These are phyloP conservation scores for Aspidoscelis tigris DNA, from an alignment of 2,113 vertebrate genomes.

Conservation along the genomic window DNA sequence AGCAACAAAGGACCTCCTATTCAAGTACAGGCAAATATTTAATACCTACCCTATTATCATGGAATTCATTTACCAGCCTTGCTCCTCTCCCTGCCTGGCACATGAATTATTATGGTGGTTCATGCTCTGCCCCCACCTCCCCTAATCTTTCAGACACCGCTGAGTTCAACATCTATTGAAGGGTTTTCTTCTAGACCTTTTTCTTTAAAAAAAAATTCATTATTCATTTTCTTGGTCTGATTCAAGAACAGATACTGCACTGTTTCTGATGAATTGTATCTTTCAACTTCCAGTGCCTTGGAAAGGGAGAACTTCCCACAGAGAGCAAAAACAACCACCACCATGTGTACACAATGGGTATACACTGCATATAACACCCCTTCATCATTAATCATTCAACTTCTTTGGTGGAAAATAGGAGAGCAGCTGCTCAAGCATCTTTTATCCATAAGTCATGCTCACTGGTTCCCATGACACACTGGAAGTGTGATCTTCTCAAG, in stretches of 20 bases:
- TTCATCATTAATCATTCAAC: background rate
- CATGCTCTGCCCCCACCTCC: background rate
- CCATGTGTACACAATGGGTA: background rate
- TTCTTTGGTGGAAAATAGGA: background rate
- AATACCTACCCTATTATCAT: conserved; percentile 58
- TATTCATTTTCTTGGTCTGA: background rate
- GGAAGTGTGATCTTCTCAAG: too few species aligned
- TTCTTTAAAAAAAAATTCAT: rapidly evolving
- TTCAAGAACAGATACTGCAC: background rate
- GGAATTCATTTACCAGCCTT: conserved; percentile 60
- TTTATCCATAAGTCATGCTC: background rate
- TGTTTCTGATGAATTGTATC: background rate
- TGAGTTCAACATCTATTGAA: conserved; percentile 13
- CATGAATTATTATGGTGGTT: background rate
- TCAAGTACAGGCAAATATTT: conserved; percentile 70
- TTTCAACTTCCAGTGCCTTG: background rate
- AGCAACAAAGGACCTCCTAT: conserved; percentile 60
- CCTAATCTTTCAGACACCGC: background rate
- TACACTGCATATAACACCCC: background rate
- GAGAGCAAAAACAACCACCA: background rate
- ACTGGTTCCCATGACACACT: background rate
- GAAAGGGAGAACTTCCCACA: background rate
- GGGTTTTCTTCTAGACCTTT: background rate
- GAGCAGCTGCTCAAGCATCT: background rate
- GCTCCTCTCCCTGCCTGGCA: conserved; percentile 31